A percentile compares a stretch with the other conserved stretches of the same genome.
Evolutionary conservation across 2,113 vertebrate genomes (phyloP).

Genomic region (Tapirus terrestris): DNA sequence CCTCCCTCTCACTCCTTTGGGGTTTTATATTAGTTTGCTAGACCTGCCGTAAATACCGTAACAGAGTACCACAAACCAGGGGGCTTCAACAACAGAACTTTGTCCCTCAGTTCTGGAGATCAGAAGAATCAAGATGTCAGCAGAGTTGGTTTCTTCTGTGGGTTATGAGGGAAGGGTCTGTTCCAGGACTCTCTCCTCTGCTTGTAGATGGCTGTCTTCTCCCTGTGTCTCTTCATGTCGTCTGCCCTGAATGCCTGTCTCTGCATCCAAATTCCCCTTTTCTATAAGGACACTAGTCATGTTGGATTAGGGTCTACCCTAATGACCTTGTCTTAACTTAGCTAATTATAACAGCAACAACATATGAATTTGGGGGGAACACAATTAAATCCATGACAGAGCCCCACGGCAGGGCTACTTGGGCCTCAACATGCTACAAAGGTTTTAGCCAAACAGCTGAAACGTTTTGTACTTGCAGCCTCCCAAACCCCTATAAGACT

Average conservation of each 20-base stretch:
- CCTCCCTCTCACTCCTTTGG: background rate
- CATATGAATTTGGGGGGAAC: background rate
- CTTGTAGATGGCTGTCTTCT: too few relatives aligned
- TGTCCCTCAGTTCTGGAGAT: too few relatives aligned
- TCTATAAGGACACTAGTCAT: background rate
- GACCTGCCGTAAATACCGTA: too few relatives aligned
- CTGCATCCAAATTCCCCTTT: background rate
- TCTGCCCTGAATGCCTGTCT: background rate
- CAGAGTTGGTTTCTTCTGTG: too few relatives aligned
- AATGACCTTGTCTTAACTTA: background rate
- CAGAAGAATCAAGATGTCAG: too few relatives aligned
- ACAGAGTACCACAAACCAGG: too few relatives aligned
- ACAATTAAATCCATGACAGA: background rate
- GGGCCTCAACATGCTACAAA: background rate
- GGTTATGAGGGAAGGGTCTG: too few relatives aligned
- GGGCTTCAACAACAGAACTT: too few relatives aligned
- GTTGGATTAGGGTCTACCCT: background rate
- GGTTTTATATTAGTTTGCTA: background rate
- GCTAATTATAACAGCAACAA: background rate
- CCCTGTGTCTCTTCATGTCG: too few relatives aligned
- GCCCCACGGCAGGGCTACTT: background rate
- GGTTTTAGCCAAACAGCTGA: background rate
- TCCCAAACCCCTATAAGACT: background rate
- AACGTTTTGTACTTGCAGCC: too few relatives aligned
- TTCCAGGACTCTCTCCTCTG: too few relatives aligned